Evolutionary conservation across 2,888 invertebrate genomes (phyloP).

Genomic region (Pristionchus fissidentatus): DNA sequence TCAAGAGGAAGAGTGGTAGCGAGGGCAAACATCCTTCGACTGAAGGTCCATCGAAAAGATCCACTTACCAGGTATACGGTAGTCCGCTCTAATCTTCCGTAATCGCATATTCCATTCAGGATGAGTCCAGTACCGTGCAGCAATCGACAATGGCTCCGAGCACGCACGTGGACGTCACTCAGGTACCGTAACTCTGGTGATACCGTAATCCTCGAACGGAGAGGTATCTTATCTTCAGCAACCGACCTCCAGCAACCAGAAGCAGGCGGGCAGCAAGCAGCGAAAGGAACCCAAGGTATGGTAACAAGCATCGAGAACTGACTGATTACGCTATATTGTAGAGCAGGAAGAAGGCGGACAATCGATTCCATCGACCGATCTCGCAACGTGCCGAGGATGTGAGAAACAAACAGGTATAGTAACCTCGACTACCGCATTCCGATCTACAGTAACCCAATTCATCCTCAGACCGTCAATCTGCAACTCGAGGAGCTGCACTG

Average conservation of each 20-base stretch:
- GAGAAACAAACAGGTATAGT: conserved; percentile 21
- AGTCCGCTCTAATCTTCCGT: not conserved
- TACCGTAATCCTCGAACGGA: conserved; percentile 6
- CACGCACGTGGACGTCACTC: conserved; percentile 17
- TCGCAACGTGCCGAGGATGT: conserved; percentile 13
- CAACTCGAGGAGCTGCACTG: conserved; percentile 54
- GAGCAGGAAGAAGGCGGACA: conserved; percentile 11
- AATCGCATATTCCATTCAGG: not conserved
- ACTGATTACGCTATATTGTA: not conserved
- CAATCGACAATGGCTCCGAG: not conserved
- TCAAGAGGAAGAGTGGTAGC: not conserved
- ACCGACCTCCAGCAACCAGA: too few species aligned
- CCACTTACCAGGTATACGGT: not conserved
- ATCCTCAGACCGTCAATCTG: not conserved
- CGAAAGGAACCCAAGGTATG: not conserved
- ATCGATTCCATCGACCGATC: not conserved
- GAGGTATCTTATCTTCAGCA: not conserved
- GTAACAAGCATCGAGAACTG: not conserved
- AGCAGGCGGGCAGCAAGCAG: conserved; percentile 27
- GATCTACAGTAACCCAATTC: not conserved
- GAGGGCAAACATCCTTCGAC: not conserved
- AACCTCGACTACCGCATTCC: not conserved
- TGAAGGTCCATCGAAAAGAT: conserved; percentile 5
- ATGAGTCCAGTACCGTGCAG: conserved; percentile 9
- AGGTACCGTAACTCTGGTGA: not conserved